Percentiles rank a stretch among this genome's conserved stretches.
Conservation (phyloP, 2,888 invertebrate species). For the Drosophila aldrichi region DNA sequence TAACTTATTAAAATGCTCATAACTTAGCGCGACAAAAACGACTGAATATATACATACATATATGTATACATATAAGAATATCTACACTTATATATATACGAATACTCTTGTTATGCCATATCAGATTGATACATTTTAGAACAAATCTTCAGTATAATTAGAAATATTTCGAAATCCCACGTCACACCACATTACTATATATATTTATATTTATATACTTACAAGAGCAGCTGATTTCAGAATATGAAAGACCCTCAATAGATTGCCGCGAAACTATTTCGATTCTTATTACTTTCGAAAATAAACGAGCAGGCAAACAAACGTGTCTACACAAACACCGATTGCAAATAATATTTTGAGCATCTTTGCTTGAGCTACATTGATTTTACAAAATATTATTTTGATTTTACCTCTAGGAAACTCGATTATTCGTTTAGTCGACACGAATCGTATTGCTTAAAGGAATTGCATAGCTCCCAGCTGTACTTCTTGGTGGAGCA, state of each 20-base stretch:
- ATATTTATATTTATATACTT: neutral
- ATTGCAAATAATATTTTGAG: neutral
- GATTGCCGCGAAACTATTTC: neutral
- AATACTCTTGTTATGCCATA: neutral
- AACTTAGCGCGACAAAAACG: neutral
- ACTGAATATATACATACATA: neutral
- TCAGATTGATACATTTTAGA: constrained; percentile 1
- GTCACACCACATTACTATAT: neutral
- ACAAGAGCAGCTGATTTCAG: neutral
- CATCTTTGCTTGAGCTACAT: neutral
- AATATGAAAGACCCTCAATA: neutral
- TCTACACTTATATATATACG: neutral
- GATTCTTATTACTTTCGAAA: neutral
- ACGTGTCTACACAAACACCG: too few relatives aligned
- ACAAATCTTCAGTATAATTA: neutral
- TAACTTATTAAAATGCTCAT: neutral
- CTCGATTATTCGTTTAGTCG: neutral
- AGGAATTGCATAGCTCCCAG: neutral
- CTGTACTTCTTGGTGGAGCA: neutral
- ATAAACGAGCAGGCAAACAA: neutral
- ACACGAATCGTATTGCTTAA: neutral
- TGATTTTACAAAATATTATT: neutral
- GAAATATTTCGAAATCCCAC: neutral
- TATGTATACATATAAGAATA: neutral
- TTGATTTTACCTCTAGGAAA: neutral